Base-by-base conservation (phyloP, 2,797 vertebrate genomes). In the Esox masquinongy region DNA sequence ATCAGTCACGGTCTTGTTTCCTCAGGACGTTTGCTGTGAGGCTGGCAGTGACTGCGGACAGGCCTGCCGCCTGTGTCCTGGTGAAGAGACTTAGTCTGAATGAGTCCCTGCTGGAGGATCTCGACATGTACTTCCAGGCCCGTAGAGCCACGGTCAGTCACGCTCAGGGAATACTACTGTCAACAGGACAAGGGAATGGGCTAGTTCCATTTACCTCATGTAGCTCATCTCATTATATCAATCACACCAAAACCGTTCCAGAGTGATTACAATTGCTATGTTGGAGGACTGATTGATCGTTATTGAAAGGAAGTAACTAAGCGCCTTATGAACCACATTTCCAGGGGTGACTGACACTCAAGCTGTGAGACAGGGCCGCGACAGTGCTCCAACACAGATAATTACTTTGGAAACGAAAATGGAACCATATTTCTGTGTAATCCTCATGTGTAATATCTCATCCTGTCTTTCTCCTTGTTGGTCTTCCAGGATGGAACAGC, bases 11-110 rank as follows among this genome's bases (percentile, higher is more conserved):
- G 80, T 73, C 77, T 63, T 78, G 14, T 80, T 53, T 77, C 76
- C 74, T 50, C 82, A 99, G 97, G 78, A 89, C 83, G 0, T 85
- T 98, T 85, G 61, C 83, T 49, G 95, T 99, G 84, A 94, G 96
- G 78, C 84, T 78, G 53, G 94, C 95, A 3, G 83, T 81, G 75
- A 36, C 82, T 16, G 73, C 50, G 12, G 96, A 99, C 88, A 83
- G 85, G 8, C 8, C 70, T 26, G 90, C 88, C n/a, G 78, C 97
- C 64, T 86, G 87, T 86, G 86, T 26, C 0, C 92, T 99, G 24
- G 56, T 96, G 77, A 80, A 87, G 76, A 87, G 75, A 19, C 92
- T 97, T 64, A 79, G 77, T 34, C 87, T 92, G 70, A 91, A 59
- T 0, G 69, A 88, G 74, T 86, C 73, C 19, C 91, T 98, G 74